Evolutionary conservation across 1,140 invertebrate genomes (phyloP).

Genomic region (Saccostrea echinata): DNA sequence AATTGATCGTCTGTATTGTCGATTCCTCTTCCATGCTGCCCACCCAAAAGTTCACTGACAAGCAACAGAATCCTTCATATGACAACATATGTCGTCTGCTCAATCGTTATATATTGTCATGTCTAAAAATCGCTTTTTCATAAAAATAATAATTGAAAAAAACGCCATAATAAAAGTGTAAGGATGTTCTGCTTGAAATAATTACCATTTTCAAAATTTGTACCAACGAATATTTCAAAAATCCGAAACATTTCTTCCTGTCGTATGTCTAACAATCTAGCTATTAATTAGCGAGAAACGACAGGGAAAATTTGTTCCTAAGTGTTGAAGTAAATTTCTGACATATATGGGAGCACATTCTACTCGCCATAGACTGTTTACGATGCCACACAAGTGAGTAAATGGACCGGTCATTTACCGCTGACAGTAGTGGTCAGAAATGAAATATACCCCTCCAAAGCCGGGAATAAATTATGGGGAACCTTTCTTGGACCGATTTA

Average conservation of each 20-base stretch:
- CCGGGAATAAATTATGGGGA: not conserved
- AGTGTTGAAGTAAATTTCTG: conserved; percentile 1
- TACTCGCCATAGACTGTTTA: not conserved
- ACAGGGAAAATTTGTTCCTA: not conserved
- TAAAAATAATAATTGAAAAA: too few relatives aligned
- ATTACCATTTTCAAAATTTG: too few relatives aligned
- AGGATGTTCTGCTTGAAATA: too few relatives aligned
- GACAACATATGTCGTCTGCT: too few relatives aligned
- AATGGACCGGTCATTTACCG: conserved; percentile 5
- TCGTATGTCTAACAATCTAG: not conserved
- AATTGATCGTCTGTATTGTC: too few relatives aligned
- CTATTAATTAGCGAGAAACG: not conserved
- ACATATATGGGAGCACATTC: not conserved
- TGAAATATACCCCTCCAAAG: not conserved
- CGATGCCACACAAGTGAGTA: not conserved
- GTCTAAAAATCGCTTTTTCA: too few relatives aligned
- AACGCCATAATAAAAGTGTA: too few relatives aligned
- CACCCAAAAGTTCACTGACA: too few relatives aligned
- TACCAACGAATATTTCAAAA: too few relatives aligned
- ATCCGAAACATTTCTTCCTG: not conserved
- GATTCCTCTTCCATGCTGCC: too few relatives aligned
- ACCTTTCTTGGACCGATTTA: not conserved
- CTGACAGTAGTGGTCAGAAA: conserved; percentile 19
- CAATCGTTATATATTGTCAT: too few relatives aligned
- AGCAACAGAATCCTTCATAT: too few relatives aligned